A percentile compares a stretch with the other conserved stretches of the same genome.
Evolutionary conservation across 2,797 vertebrate genomes (phyloP).

Genomic region (Cottoperca gobio): DNA sequence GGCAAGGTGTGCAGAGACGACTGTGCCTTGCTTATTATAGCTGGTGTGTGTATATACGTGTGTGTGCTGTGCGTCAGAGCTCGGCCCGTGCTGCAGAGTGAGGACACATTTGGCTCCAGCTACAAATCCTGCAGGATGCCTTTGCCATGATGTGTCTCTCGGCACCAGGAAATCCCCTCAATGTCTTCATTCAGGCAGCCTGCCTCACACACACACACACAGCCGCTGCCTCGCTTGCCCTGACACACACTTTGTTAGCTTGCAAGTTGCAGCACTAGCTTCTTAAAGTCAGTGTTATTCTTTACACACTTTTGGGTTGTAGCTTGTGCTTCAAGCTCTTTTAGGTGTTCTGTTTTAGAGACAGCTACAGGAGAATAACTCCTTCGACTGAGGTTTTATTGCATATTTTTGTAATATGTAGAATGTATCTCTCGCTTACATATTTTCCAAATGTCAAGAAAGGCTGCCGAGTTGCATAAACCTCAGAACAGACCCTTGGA

Average conservation of each 20-base stretch:
- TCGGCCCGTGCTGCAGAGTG: constrained; percentile 51
- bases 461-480: not conserved
- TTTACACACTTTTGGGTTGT: not conserved
- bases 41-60: constrained; percentile 2
- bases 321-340: not conserved
- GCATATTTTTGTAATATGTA: too few species aligned
- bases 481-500: not conserved
- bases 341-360: constrained; percentile 10
- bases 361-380: constrained; percentile 10
- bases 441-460: not conserved
- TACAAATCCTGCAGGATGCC: constrained; percentile 80
- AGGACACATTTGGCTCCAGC: constrained; percentile 76
- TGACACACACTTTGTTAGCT: constrained; percentile 27
- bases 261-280: constrained; percentile 8
- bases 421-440: not conserved
- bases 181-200: constrained; percentile 77
- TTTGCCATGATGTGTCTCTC: constrained; percentile 82
- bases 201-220: constrained; percentile 44
- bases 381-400: not conserved
- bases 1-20: constrained; percentile 4
- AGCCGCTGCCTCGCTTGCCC: constrained; percentile 17
- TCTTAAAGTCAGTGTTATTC: constrained; percentile 25
- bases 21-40: not conserved
- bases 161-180: constrained; percentile 83
- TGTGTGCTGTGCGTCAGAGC: constrained; percentile 55